Conservation (phyloP, 2,113 vertebrate species). For the Cyprinodon brontotheroides region DNA sequence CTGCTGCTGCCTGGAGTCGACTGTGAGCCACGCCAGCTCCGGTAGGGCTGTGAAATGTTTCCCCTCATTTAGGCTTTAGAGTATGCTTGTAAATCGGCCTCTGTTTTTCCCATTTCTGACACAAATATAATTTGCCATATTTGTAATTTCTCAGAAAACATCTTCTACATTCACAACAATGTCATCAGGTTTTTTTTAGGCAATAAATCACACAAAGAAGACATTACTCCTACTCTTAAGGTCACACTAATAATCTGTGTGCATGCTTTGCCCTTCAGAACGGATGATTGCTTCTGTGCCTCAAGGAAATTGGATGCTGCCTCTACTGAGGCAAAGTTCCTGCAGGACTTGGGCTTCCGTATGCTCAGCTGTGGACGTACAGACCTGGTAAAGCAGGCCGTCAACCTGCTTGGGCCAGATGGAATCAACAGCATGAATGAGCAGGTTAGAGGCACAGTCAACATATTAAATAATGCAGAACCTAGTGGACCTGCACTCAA, state of each 20-base stretch:
- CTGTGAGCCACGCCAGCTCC: constrained; percentile 96
- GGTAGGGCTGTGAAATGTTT: constrained; percentile 80
- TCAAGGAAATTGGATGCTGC: constrained; percentile 96
- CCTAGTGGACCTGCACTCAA: constrained; percentile 1
- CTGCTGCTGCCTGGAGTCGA: constrained; percentile 95
- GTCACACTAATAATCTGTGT: constrained; percentile 24
- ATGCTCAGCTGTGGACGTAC: constrained; percentile 99
- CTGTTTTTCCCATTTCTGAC: background rate
- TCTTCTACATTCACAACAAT: background rate
- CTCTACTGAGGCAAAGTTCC: constrained; percentile 95
- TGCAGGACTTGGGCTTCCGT: constrained; percentile 97
- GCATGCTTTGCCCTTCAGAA: constrained; percentile 78
- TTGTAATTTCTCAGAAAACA: background rate
- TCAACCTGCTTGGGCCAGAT: constrained; percentile 91
- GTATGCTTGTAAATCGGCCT: constrained; percentile 13
- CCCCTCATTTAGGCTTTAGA: constrained; percentile 14
- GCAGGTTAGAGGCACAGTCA: constrained; percentile 84
- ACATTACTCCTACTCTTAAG: constrained; percentile 6
- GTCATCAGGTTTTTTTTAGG: background rate
- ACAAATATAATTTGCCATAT: background rate
- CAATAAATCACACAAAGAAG: background rate
- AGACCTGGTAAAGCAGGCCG: constrained; percentile 95
- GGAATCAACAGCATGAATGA: constrained; percentile 99
- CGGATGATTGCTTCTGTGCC: constrained; percentile 96
- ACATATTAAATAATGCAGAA: constrained; percentile 46